These are phyloP conservation scores for Rynchops niger DNA, from an alignment of 2,113 vertebrate genomes.

Conservation along the genomic window DNA sequence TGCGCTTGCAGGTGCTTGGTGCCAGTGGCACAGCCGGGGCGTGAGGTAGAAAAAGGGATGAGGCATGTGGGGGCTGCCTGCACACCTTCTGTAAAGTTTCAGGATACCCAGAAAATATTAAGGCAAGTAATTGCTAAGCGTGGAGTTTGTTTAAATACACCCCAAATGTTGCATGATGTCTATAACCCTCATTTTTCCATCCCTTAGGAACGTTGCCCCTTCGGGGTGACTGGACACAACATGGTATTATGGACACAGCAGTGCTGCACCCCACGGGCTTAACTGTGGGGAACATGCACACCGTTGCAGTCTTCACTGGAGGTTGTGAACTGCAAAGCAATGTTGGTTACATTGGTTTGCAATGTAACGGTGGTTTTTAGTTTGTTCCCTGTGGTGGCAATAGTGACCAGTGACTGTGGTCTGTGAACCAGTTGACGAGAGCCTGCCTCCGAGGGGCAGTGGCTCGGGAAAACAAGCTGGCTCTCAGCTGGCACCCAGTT, in stretches of 20 bases:
- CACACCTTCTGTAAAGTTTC: background rate
- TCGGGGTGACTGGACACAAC: background rate
- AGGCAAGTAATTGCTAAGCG: background rate
- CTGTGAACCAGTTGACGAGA: background rate
- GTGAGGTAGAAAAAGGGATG: background rate
- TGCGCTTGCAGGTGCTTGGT: background rate
- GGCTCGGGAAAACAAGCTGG: background rate
- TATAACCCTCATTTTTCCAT: background rate
- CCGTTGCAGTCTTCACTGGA: accelerated
- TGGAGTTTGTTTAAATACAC: background rate
- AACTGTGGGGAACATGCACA: accelerated
- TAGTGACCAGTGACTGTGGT: background rate
- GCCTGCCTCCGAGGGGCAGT: background rate
- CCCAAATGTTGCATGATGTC: background rate
- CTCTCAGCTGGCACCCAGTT: background rate
- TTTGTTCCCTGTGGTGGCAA: background rate
- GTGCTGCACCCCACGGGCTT: accelerated
- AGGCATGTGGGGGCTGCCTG: background rate
- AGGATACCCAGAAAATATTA: background rate
- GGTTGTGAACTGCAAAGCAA: accelerated
- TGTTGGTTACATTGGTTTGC: background rate
- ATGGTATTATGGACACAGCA: accelerated
- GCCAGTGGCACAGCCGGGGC: background rate
- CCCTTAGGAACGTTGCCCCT: background rate
- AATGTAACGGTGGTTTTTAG: background rate